Conservation (phyloP, 37 sponge, comb jelly and placozoan species). For the Eunapius fragilis region DNA sequence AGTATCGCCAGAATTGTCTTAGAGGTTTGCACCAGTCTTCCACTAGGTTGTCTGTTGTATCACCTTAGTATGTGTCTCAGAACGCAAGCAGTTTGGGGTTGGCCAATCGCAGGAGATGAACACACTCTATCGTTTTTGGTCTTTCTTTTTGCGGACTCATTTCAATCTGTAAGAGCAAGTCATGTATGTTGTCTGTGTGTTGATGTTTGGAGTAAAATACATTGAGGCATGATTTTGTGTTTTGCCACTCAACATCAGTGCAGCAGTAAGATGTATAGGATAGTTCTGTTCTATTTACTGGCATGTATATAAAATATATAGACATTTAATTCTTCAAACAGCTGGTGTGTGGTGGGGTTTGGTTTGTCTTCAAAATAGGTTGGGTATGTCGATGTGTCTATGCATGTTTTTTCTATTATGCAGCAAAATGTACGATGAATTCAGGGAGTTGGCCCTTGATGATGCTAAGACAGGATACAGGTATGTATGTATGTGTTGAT, state of each 20-base stretch:
- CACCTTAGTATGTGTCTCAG: slow-evolving; percentile 35
- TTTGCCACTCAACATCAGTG: too few species aligned
- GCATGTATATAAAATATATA: too few species aligned
- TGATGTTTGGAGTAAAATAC: too few species aligned
- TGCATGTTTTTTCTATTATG: not conserved
- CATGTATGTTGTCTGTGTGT: too few species aligned
- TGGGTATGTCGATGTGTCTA: too few species aligned
- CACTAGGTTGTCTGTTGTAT: not conserved
- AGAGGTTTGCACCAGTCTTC: slow-evolving; percentile 55
- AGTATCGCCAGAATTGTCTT: slow-evolving; percentile 89
- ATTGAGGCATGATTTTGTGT: too few species aligned
- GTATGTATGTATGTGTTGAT: slow-evolving; percentile 36
- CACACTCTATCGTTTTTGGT: slow-evolving; percentile 98
- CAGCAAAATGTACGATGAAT: slow-evolving; percentile 98
- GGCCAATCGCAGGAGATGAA: slow-evolving; percentile 98
- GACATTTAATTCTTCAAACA: too few species aligned
- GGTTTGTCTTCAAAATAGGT: too few species aligned
- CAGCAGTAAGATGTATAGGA: too few species aligned
- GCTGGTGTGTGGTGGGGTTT: too few species aligned
- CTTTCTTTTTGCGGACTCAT: slow-evolving; percentile 96
- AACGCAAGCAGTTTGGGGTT: slow-evolving; percentile 79
- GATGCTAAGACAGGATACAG: slow-evolving; percentile 84
- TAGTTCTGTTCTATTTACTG: too few species aligned
- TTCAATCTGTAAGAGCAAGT: slow-evolving; percentile 80
- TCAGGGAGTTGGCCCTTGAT: slow-evolving; percentile 80